Evolutionary conservation across 2,888 invertebrate genomes (phyloP), one percentile per base, ranked within the genome.

Genomic region (Taphrorychus bicolor): DNA sequence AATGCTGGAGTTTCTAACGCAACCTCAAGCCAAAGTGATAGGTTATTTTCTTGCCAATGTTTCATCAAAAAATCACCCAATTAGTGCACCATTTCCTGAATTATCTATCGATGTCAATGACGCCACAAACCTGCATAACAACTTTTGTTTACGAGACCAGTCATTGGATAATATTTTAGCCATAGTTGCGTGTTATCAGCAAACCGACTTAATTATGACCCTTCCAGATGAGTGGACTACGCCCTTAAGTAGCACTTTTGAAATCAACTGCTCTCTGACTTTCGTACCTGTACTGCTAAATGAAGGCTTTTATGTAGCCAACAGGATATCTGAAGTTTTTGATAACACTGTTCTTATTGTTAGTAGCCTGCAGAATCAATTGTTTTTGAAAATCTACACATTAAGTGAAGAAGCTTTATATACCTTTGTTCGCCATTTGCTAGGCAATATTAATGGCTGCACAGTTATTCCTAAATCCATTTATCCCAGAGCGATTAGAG

Each of bases 391-490:
- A 24, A 16, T 67, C 18, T 71, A 61, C 32, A 61, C 63, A 11
- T n/a, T 48, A 32, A 51, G 14, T n/a, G 70, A 79, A 40, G 75
- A 79, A 1, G 83, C 82, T 77, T 74, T 84, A 0, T 45, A 83
- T 19, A 76, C 81, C 0, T 73, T 86, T 3, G 79, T 85, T 17
- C 83, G 84, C 70, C 81, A 78, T 69, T 79, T 86, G 9, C 78
- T 83, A 40, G 81, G 2, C 14, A 2, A 3, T n/a, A 18, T 45
- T 45, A 14, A 14, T 7, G 45, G 45, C 14, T n/a, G 45, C 14
- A 7, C 5, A 11, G 14, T 45, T 17, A 1, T 45, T 17, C 45
- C 45, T 45, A 14, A 17, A 17, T 17, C 16, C 5, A 16, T 45
- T 45, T 45, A 11, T 45, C 3, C 14, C 5, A 18, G 7, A 45